These are phyloP conservation scores for Enteromius anoplus DNA, from an alignment of 2,797 vertebrate genomes.

Conservation along the genomic window DNA sequence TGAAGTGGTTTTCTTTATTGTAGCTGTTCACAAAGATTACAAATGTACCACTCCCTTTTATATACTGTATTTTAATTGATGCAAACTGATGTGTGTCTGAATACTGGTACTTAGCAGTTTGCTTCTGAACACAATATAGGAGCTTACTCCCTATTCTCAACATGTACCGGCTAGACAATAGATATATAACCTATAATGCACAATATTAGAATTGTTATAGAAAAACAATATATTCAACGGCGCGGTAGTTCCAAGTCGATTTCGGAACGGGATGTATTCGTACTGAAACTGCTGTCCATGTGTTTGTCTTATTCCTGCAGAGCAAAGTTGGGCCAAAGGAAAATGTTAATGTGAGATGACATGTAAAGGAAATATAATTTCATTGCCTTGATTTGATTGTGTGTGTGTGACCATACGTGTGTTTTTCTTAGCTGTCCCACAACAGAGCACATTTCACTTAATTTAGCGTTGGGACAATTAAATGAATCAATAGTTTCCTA, in stretches of 20 bases:
- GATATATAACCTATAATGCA: constrained; percentile 55
- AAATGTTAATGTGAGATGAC: constrained; percentile 15
- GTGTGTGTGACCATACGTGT: constrained; percentile 33
- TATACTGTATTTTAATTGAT: constrained; percentile 61
- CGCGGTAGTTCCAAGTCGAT: constrained; percentile 24
- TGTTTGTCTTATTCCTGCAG: constrained; percentile 42
- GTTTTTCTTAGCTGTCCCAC: constrained; percentile 37
- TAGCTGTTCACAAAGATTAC: constrained; percentile 58
- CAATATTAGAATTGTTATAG: constrained; percentile 58
- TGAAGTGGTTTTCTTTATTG: constrained; percentile 59
- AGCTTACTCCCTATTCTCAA: constrained; percentile 56
- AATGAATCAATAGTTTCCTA: constrained; percentile 9
- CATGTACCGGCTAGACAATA: constrained; percentile 53
- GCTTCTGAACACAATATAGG: constrained; percentile 58
- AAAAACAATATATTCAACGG: constrained; percentile 46
- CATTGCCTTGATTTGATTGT: constrained; percentile 55
- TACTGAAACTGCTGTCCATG: constrained; percentile 38
- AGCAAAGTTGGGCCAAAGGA: constrained; percentile 61
- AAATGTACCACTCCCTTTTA: constrained; percentile 52
- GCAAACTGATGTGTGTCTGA: constrained; percentile 57
- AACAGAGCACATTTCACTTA: constrained; percentile 10
- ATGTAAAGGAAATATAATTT: constrained; percentile 52
- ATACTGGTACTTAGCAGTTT: constrained; percentile 64
- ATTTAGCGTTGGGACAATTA: constrained; percentile 15
- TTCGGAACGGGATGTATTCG: constrained; percentile 22